These are phyloP conservation scores for Drosophila ananassae DNA, from an alignment of 1,140 invertebrate species.

Conservation along the genomic window DNA sequence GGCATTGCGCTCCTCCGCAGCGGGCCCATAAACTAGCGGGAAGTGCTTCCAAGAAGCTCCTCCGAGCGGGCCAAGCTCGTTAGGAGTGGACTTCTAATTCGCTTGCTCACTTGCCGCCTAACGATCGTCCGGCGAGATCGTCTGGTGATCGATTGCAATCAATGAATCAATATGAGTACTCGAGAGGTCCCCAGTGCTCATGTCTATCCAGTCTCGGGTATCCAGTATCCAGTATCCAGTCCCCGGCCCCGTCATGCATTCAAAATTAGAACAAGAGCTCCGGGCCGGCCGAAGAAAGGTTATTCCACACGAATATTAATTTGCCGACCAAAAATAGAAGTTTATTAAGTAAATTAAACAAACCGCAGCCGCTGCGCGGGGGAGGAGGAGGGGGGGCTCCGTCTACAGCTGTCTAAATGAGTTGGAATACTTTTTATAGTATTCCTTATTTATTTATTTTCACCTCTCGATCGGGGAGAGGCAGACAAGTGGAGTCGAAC, in stretches of 20 bases:
- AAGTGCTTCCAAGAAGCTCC: conserved; percentile 5
- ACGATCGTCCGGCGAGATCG: conserved; percentile 58
- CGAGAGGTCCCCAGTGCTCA: background rate
- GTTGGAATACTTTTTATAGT: conserved; percentile 21
- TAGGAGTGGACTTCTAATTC: background rate
- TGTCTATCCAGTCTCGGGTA: too few relatives aligned
- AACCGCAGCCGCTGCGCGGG: conserved; percentile 8
- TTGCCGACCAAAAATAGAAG: conserved; percentile 73
- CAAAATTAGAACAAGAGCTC: conserved; percentile 24
- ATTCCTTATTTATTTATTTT: conserved; percentile 39
- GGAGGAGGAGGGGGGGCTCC: background rate
- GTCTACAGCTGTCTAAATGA: conserved; percentile 44
- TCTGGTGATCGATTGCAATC: conserved; percentile 60
- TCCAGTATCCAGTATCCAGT: too few relatives aligned
- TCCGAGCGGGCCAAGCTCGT: conserved; percentile 27
- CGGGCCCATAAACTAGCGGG: too few relatives aligned
- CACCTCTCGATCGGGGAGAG: conserved; percentile 1
- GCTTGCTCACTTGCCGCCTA: conserved; percentile 16
- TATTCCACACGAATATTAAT: conserved; percentile 48
- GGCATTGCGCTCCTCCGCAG: conserved; percentile 9
- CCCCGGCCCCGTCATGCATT: background rate
- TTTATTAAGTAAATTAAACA: conserved; percentile 69
- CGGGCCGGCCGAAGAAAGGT: conserved; percentile 1
- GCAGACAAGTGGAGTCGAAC: background rate
- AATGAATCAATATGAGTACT: conserved; percentile 35